These are phyloP conservation scores for Leptothorax acervorum DNA, from an alignment of 2,888 invertebrate species.

Conservation along the genomic window DNA sequence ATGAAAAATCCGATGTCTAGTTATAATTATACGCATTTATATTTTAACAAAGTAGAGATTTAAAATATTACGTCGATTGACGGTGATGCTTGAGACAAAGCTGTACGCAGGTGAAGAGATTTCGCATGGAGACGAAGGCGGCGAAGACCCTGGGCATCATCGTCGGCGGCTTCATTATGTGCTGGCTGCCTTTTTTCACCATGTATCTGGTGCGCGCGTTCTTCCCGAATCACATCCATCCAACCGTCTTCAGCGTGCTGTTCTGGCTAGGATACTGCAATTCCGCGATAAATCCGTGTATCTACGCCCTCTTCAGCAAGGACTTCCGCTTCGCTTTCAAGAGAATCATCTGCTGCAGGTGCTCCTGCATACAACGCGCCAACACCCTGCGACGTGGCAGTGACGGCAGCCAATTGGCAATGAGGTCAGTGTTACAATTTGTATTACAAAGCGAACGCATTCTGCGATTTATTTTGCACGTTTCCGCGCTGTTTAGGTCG, in stretches of 20 bases:
- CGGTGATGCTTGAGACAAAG: neutral
- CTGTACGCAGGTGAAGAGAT: slow-evolving; percentile 91
- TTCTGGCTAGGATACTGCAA: slow-evolving; percentile 99
- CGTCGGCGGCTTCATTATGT: slow-evolving; percentile 98
- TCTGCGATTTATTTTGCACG: neutral
- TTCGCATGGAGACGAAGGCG: slow-evolving; percentile 98
- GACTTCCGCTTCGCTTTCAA: slow-evolving; percentile 98
- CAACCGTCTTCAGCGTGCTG: slow-evolving; percentile 94
- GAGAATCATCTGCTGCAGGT: slow-evolving; percentile 94
- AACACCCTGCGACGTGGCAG: slow-evolving; percentile 84
- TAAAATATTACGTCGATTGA: neutral
- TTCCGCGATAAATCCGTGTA: slow-evolving; percentile 97
- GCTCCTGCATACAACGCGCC: slow-evolving; percentile 89
- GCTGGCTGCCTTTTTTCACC: slow-evolving; percentile 99
- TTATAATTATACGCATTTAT: neutral
- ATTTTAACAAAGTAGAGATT: neutral
- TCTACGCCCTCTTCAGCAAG: slow-evolving; percentile 97
- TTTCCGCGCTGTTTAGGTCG: neutral
- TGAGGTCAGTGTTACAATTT: slow-evolving; percentile 75
- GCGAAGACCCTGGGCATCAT: slow-evolving; percentile 98
- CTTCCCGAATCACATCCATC: slow-evolving; percentile 94
- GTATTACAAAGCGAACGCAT: neutral
- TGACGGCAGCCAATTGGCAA: slow-evolving; percentile 83
- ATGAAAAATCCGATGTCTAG: too few relatives aligned
- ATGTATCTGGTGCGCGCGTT: slow-evolving; percentile 97